Evolutionary conservation across 2,888 invertebrate species (phyloP), one percentile per base, ranked within the genome.

Genomic region (Tenthredo distinguenda): DNA sequence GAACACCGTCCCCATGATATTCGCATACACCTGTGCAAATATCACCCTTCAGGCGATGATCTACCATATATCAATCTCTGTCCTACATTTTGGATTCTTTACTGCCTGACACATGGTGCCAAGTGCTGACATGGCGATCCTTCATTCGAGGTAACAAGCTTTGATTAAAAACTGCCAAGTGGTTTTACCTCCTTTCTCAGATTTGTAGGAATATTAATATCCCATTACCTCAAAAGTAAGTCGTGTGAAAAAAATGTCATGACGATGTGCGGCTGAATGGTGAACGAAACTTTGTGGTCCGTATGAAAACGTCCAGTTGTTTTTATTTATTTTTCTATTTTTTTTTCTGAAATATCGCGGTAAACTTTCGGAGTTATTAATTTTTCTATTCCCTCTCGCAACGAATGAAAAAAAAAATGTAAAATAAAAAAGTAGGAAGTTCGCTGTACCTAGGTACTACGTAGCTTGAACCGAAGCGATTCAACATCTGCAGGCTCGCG

Each of bases 1-100:
- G 26, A 26, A 21, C n/a, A 18, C 18, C 31, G 12, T 55, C 15
- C 4, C 4, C 18, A 55, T 12, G 9, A 72, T 40, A 65, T 65
- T 31, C 12, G 40, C 15, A 72, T 40, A 72, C 21, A 40, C 72
- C n/a, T 9, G 40, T 72, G 72, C 21, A 74, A 21, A 40, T 43
- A n/a, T 43, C n/a, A 72, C 72, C 72, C 72, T 43, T 43, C 72
- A n/a, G 72, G 40, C 43, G 43, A 68, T 68, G 34, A 68, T 74
- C 18, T 40, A 43, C 26, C 50, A 40, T 74, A 74, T 43, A 21
- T 74, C 74, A 74, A 74, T 15, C 43, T 10, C 21, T 43, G 43
- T 43, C 74, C 43, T 74, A 74, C 43, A 43, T 74, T 74, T 74
- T 10, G 21, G 21, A 43, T 21, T 74, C 21, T 74, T 74, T 15